Evolutionary conservation across 2,888 invertebrate species (phyloP).

Genomic region (Cyclophora albipunctata): DNA sequence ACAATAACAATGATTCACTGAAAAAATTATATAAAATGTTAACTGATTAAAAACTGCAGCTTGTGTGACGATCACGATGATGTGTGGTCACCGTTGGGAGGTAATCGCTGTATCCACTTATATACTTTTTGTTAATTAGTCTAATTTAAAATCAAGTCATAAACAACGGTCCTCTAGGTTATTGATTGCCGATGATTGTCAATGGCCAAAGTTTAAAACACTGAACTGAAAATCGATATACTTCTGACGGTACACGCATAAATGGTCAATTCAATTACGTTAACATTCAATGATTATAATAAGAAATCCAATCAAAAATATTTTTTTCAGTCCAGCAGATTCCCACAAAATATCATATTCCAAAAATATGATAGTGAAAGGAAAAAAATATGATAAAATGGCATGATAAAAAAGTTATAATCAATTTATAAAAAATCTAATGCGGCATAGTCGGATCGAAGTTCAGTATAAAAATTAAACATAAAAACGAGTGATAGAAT

Average conservation of each 20-base stretch:
- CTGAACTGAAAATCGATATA: slow-evolving; percentile 9
- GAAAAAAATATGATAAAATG: slow-evolving; percentile 25
- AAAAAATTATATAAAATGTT: slow-evolving; percentile 52
- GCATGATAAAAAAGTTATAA: slow-evolving; percentile 36
- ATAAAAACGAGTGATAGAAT: slow-evolving; percentile 43
- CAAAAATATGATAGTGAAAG: slow-evolving; percentile 57
- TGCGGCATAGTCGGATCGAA: slow-evolving; percentile 32
- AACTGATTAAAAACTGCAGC: slow-evolving; percentile 62
- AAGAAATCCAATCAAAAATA: slow-evolving; percentile 3
- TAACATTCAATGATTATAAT: neutral
- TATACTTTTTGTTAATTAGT: slow-evolving; percentile 27
- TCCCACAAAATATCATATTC: slow-evolving; percentile 59
- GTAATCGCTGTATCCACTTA: slow-evolving; percentile 24
- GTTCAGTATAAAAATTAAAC: slow-evolving; percentile 34
- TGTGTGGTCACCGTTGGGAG: slow-evolving; percentile 17
- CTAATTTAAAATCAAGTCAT: slow-evolving; percentile 64
- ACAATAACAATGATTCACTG: slow-evolving; percentile 46
- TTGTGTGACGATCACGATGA: slow-evolving; percentile 23
- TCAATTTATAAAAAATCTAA: slow-evolving; percentile 59
- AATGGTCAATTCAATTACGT: too few relatives aligned
- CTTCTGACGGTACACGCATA: neutral
- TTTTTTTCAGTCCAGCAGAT: slow-evolving; percentile 22
- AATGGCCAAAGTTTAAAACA: slow-evolving; percentile 29
- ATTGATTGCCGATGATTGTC: slow-evolving; percentile 43
- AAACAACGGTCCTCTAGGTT: slow-evolving; percentile 38